phyloP scores from a whole-genome alignment of 2,797 vertebrate genomes.

The Lutjanus argentimaculatus region DNA sequence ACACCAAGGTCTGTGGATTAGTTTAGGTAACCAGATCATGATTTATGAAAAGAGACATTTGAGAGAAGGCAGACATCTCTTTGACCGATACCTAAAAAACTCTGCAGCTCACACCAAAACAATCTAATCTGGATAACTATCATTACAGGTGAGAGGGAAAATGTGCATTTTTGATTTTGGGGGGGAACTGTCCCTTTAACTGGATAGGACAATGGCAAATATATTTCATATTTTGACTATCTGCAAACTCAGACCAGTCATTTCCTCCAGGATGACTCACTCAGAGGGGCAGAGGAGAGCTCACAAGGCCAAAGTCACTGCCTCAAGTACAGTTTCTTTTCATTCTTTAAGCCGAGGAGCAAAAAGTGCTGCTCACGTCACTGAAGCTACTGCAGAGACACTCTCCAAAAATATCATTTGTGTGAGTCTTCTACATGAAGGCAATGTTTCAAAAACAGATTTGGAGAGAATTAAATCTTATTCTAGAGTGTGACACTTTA shows the following conservation, averaged over 20 bases:
- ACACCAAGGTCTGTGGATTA: no score
- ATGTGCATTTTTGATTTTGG: no score
- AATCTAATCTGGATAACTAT: no score
- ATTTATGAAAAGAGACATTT: no score
- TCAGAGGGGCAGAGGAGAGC: slow-evolving; percentile 7
- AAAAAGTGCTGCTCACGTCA: slow-evolving; percentile 40
- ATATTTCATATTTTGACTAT: slow-evolving; percentile 13
- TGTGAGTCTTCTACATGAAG: slow-evolving; percentile 19
- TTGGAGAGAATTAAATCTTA: slow-evolving; percentile 25
- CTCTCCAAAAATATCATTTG: slow-evolving; percentile 38
- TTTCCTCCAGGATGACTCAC: slow-evolving; percentile 25
- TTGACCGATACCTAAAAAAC: no score
- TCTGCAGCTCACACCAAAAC: no score
- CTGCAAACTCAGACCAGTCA: slow-evolving; percentile 7
- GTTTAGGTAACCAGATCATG: no score
- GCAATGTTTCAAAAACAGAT: slow-evolving; percentile 13
- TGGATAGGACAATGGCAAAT: background rate
- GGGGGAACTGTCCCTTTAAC: background rate
- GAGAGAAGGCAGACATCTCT: no score
- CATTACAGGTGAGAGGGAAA: no score
- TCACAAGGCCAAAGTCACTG: slow-evolving; percentile 38
- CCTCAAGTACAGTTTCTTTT: slow-evolving; percentile 23
- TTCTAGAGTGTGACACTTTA: slow-evolving; percentile 15
- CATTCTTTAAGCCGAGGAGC: slow-evolving; percentile 17
- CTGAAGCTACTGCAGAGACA: slow-evolving; percentile 25